Percentiles rank a stretch among this genome's conserved stretches.
phyloP scores from a whole-genome alignment of 2,113 vertebrate genomes.

The Aphelocoma coerulescens region DNA sequence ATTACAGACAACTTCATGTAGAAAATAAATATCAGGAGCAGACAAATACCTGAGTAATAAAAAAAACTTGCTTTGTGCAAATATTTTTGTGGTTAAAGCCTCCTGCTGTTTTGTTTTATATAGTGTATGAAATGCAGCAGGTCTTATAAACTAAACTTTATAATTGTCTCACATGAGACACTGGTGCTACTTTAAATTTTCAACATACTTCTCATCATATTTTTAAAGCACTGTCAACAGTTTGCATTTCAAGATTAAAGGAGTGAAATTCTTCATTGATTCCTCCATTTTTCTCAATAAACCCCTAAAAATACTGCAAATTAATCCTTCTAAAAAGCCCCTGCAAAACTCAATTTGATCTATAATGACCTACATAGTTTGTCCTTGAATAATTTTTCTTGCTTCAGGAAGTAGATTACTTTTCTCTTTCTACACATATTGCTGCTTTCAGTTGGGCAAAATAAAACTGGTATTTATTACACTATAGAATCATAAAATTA shows the following conservation, averaged over 20 bases:
- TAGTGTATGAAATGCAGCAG: not conserved
- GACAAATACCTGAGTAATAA: not conserved
- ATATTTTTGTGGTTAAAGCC: not conserved
- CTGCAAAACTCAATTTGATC: not conserved
- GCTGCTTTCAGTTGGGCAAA: not conserved
- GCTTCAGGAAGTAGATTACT: not conserved
- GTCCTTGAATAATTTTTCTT: not conserved
- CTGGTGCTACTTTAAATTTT: not conserved
- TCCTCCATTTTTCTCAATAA: not conserved
- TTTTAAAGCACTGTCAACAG: not conserved
- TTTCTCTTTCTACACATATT: not conserved
- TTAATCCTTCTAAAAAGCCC: not conserved
- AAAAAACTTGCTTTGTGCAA: slow-evolving; percentile 6
- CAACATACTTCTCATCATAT: not conserved
- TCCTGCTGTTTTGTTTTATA: not conserved
- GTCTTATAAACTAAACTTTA: not conserved
- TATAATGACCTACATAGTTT: not conserved
- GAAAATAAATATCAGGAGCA: slow-evolving; percentile 3
- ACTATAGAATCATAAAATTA: not conserved
- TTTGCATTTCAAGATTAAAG: not conserved
- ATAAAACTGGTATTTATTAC: not conserved
- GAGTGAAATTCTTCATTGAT: not conserved
- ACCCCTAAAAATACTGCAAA: not conserved
- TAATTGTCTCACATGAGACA: not conserved
- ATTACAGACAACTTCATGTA: slow-evolving; percentile 5